phyloP scores from a whole-genome alignment of 2,888 invertebrate genomes.

The Drosophila barbarae region DNA sequence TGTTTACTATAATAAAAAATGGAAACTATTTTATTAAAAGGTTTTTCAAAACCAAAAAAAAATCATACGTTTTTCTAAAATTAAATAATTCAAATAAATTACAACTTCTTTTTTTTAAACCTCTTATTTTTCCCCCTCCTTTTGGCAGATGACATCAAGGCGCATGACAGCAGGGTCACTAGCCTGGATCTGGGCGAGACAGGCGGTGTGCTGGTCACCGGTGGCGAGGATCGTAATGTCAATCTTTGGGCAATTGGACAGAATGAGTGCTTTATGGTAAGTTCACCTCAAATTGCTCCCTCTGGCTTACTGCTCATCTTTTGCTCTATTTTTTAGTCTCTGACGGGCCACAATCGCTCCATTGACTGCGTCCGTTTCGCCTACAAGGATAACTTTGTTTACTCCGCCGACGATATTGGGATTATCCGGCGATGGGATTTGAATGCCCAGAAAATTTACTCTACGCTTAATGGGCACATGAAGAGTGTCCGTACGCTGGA shows the following conservation, averaged over 20 bases:
- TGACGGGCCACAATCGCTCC: slow-evolving; percentile 95
- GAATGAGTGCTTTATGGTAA: slow-evolving; percentile 95
- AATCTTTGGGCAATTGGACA: slow-evolving; percentile 98
- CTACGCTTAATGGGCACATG: slow-evolving; percentile 81
- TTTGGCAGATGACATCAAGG: slow-evolving; percentile 78
- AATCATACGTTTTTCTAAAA: no score
- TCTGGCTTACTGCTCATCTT: not conserved
- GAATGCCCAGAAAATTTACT: slow-evolving; percentile 84
- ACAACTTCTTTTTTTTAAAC: no score
- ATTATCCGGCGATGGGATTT: slow-evolving; percentile 97
- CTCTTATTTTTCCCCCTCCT: no score
- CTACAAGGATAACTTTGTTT: slow-evolving; percentile 95
- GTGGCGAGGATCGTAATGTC: slow-evolving; percentile 98
- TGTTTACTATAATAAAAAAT: no score
- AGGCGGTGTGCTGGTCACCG: slow-evolving; percentile 81
- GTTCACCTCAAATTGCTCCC: slow-evolving; percentile 7
- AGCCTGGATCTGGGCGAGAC: slow-evolving; percentile 80
- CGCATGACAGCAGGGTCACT: slow-evolving; percentile 79
- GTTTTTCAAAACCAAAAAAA: not conserved
- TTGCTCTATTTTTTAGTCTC: slow-evolving; percentile 83
- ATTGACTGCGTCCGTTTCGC: slow-evolving; percentile 97
- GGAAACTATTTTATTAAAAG: not conserved
- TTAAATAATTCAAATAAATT: not conserved
- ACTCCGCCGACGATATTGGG: slow-evolving; percentile 96
- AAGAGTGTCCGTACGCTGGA: slow-evolving; percentile 95